A percentile compares a stretch with the other conserved stretches of the same genome.
These are phyloP conservation scores for Hippocampus guttulatus DNA, from an alignment of 2,113 vertebrate species.

Conservation along the genomic window DNA sequence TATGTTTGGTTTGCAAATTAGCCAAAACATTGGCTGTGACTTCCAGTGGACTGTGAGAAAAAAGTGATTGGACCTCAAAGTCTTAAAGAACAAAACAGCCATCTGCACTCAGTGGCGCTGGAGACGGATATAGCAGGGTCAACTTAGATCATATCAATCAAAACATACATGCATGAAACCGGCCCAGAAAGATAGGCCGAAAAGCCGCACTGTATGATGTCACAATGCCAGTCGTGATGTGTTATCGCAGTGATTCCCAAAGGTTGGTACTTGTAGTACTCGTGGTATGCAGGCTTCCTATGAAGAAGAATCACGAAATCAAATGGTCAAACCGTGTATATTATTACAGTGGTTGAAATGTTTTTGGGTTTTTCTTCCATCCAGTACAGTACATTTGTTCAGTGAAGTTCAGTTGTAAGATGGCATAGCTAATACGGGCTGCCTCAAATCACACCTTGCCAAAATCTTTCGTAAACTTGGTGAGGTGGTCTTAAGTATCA, in stretches of 20 bases:
- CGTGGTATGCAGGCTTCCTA: no score
- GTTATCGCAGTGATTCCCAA: no score
- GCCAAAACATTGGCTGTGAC: conserved; percentile 58
- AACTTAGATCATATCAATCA: background rate
- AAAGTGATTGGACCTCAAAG: conserved; percentile 12
- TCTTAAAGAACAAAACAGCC: background rate
- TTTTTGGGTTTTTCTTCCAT: no score
- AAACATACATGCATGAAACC: background rate
- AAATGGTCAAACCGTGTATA: no score
- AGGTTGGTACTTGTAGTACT: no score
- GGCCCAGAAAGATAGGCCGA: no score
- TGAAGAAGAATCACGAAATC: no score
- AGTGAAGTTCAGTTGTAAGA: no score
- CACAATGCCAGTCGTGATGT: background rate
- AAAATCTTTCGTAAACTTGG: background rate
- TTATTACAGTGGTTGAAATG: no score
- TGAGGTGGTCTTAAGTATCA: background rate
- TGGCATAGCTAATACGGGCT: no score
- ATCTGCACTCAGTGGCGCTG: background rate
- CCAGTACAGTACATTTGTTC: no score
- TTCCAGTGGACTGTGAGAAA: conserved; percentile 47
- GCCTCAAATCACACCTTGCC: background rate
- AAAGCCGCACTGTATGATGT: background rate
- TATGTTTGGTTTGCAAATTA: conserved; percentile 70
- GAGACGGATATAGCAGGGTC: background rate